Evolutionary conservation across 2,797 vertebrate genomes (phyloP), one percentile per base, ranked within the genome.

Genomic region (Poecilia gillii): DNA sequence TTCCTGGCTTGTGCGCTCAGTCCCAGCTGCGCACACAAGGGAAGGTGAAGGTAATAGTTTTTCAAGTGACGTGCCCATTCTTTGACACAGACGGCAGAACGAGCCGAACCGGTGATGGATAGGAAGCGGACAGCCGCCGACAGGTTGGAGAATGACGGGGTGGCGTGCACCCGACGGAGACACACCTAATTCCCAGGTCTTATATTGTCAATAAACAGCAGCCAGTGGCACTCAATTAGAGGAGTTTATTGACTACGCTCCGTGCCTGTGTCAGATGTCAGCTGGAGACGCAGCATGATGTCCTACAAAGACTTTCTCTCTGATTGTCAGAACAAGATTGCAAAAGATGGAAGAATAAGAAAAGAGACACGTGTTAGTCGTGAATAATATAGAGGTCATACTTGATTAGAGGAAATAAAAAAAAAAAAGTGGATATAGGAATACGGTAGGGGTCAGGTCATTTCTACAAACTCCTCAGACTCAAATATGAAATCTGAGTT

Each of bases 131-230:
- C 93, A 93, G 91, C 90, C 91, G 91, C 88, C 68, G 77, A 83
- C 87, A 81, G 81, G 89, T 84, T 12, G 75, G 79, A 75, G 88
- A 90, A 79, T 76, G 75, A 41, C 45, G 12, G 75, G 77, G 81
- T 84, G 71, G 9, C 36, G 16, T 74, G 85, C 82, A 3, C 78
- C 79, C 73, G 53, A 23, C 49, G 23, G 87, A 90, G 91, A 90
- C 88, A 81, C 87, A 87, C 92, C 92, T 94, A 94, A 95, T 94
- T 96, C 93, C 91, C 92, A 74, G 89, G 91, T 94, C 93, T 95
- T 94, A 93, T 93, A 94, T 94, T 93, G 94, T 95, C 95, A 93
- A 95, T 95, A 95, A 94, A 93, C 93, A 93, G 91, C 93, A 90
- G 91, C 93, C 93, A 92, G 90, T 88, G 91, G 92, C 93, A 93